Base-by-base conservation (phyloP, 1,140 invertebrate genomes). In the Bombus affinis region DNA sequence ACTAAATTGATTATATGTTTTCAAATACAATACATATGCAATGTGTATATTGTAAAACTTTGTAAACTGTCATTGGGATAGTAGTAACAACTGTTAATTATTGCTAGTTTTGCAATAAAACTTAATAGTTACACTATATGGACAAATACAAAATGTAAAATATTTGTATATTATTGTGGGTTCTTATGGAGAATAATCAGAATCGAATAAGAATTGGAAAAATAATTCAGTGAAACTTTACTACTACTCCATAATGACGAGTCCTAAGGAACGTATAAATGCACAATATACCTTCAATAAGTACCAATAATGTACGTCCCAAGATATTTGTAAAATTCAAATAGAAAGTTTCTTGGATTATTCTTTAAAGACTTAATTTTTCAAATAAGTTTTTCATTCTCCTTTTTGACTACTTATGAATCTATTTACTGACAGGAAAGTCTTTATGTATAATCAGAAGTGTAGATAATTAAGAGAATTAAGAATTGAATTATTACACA, bases 321-420 rank as follows among this genome's bases (percentile, higher is more conserved):
- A 22, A 53, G 75, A 68, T 44, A 62, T 89, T 35, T 37, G n/a
- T 75, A 79, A 86, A 83, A 83, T 47, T 53, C n/a, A 57, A 86
- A 70, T 71, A 68, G 62, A 70, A 9, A 85, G n/a, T 75, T 77
- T n/a, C 76, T 66, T 39, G 77, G 32, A 73, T 42, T 84, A 72
- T 79, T 42, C 35, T 88, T 89, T 62, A 78, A 91, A 87, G 83
- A 92, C 76, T 91, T 89, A 66, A 85, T 83, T 87, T 87, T 85
- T 32, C 80, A 70, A 25, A 84, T 74, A 86, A 88, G 62, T 81
- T 76, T 59, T 72, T 75, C 62, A 73, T 47, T 39, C 25, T 87
- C 53, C 70, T 75, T 87, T 73, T 42, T n/a, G 53, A 80, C 72
- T 79, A 78, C 82, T 92, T 81, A 79, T 75, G 12, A 65, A 57